Evolutionary conservation across 2,113 vertebrate genomes (phyloP).

Genomic region (Pavo muticus): DNA sequence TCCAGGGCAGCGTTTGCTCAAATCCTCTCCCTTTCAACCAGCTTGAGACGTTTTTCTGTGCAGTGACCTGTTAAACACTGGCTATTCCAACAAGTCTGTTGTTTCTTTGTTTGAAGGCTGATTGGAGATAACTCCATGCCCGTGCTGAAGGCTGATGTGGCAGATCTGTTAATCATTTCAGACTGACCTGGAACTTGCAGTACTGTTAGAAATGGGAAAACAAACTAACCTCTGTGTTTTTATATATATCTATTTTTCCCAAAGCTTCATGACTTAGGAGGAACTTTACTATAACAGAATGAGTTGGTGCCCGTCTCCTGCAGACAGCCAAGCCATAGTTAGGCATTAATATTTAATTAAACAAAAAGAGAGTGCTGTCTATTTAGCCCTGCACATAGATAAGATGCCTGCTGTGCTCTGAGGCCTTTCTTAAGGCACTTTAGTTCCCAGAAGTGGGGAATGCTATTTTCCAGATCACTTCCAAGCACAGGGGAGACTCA

Average conservation of each 20-base stretch:
- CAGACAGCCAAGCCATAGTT: background rate
- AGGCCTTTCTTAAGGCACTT: background rate
- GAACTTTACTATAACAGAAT: background rate
- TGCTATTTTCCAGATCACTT: background rate
- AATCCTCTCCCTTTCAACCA: background rate
- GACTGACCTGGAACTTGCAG: background rate
- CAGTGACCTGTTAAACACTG: background rate
- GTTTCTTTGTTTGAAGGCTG: background rate
- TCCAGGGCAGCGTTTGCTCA: background rate
- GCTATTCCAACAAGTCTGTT: background rate
- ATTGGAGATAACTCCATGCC: background rate
- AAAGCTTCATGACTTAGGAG: background rate
- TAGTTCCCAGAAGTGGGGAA: background rate
- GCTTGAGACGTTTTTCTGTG: background rate
- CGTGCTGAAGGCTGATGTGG: background rate
- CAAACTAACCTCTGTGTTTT: background rate
- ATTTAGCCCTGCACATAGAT: background rate
- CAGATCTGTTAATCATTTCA: background rate
- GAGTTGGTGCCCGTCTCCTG: background rate
- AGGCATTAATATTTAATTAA: background rate
- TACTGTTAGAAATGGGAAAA: accelerated
- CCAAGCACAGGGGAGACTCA: background rate
- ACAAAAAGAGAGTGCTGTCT: background rate
- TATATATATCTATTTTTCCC: background rate
- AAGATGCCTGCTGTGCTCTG: background rate